A percentile compares a stretch with the other conserved stretches of the same genome.
phyloP scores from a whole-genome alignment of 2,113 vertebrate species.

The Dasypus novemcinctus region DNA sequence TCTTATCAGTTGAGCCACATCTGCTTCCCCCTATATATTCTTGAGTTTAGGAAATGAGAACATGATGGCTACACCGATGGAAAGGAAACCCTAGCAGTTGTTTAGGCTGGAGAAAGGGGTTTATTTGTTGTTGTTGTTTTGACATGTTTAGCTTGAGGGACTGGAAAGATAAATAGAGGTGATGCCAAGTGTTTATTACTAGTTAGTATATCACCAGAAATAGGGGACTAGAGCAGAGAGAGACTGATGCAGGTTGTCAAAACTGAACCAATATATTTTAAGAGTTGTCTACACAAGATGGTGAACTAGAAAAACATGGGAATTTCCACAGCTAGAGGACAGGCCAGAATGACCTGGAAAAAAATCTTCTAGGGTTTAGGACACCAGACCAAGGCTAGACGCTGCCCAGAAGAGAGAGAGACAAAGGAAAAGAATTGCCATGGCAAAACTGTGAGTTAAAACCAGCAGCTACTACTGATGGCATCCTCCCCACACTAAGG shows the following conservation, averaged over 20 bases:
- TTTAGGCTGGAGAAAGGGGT: neutral
- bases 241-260: conserved; percentile 16
- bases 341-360: too few species aligned
- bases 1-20: too few species aligned
- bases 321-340: too few species aligned
- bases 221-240: neutral
- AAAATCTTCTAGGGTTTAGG: too few species aligned
- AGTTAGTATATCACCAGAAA: conserved; percentile 30
- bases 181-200: neutral
- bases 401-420: too few species aligned
- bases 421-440: too few species aligned
- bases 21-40: too few species aligned
- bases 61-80: neutral
- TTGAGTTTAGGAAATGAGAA: neutral
- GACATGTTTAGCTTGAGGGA: neutral
- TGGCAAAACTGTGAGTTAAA: too few species aligned
- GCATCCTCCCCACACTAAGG: too few species aligned
- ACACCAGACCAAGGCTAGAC: too few species aligned
- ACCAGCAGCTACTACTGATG: too few species aligned
- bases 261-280: conserved; percentile 36
- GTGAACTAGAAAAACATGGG: too few species aligned
- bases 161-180: neutral
- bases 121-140: neutral
- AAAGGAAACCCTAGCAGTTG: neutral
- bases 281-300: neutral